phyloP scores from a whole-genome alignment of 2,797 vertebrate genomes.

The Eulemur mongoz region DNA sequence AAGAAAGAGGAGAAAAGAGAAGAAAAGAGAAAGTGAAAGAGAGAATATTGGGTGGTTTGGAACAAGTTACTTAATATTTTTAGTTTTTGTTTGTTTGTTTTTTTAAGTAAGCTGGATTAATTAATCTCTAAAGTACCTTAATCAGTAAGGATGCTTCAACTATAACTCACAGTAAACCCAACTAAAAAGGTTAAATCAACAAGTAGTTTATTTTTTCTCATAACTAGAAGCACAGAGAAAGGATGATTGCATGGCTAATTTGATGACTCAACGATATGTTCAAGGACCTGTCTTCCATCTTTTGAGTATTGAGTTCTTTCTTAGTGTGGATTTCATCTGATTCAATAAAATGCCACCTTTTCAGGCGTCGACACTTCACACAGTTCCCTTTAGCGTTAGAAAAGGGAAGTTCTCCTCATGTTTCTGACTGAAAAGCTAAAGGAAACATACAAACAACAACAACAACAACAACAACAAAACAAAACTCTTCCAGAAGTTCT shows the following conservation, averaged over 20 bases:
- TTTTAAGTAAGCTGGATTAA: not conserved
- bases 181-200: not conserved
- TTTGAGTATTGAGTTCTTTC: not conserved
- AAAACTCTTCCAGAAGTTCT: not conserved
- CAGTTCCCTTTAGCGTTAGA: not conserved
- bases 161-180: not conserved
- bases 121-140: not conserved
- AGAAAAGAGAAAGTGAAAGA: not conserved
- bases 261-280: not conserved
- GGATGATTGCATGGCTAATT: not conserved
- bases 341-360: not conserved
- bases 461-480: too few species aligned
- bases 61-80: not conserved
- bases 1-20: not conserved
- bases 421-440: not conserved
- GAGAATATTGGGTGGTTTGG: not conserved
- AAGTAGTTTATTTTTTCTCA: not conserved
- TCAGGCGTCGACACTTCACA: not conserved
- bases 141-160: not conserved
- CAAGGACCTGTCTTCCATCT: not conserved
- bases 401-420: not conserved
- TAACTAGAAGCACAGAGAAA: not conserved
- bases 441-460: too few species aligned
- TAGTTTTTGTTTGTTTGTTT: not conserved
- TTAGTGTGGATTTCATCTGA: not conserved